Evolutionary conservation across 2,888 invertebrate species (phyloP).

Genomic region (Agonopterix subpropinquella): DNA sequence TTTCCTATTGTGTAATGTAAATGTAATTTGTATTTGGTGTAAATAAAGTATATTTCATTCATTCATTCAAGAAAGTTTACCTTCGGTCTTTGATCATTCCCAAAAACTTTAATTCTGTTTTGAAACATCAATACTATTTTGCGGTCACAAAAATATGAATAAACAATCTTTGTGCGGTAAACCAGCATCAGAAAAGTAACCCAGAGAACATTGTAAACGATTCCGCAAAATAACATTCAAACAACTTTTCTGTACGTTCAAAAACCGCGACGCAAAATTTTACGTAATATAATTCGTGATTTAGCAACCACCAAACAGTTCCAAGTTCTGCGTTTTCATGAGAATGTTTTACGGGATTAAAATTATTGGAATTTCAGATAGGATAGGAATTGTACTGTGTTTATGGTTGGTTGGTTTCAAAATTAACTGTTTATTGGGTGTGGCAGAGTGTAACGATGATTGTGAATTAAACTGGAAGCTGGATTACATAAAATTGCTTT

Average conservation of each 20-base stretch:
- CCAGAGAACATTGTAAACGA: neutral
- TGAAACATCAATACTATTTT: neutral
- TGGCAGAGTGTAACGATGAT: neutral
- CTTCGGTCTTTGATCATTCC: no score
- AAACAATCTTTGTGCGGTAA: constrained; percentile 1
- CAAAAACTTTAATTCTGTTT: no score
- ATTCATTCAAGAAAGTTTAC: no score
- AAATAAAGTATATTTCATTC: no score
- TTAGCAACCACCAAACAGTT: neutral
- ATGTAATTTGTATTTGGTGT: no score
- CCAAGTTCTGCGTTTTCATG: neutral
- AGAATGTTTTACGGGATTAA: neutral
- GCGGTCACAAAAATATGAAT: neutral
- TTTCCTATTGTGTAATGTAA: no score
- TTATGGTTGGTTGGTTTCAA: neutral
- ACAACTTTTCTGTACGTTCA: constrained; percentile 3
- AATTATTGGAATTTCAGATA: neutral
- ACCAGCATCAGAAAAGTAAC: constrained; percentile 5
- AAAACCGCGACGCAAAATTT: constrained; percentile 2
- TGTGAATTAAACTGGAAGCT: neutral
- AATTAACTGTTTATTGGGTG: neutral
- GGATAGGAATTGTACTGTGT: neutral
- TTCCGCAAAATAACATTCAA: constrained; percentile 2
- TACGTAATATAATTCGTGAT: constrained; percentile 1
- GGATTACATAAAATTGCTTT: no score